Evolutionary conservation across 2,797 vertebrate species (phyloP), one percentile per base, ranked within the genome.

Genomic region (Macrochelys suwanniensis): DNA sequence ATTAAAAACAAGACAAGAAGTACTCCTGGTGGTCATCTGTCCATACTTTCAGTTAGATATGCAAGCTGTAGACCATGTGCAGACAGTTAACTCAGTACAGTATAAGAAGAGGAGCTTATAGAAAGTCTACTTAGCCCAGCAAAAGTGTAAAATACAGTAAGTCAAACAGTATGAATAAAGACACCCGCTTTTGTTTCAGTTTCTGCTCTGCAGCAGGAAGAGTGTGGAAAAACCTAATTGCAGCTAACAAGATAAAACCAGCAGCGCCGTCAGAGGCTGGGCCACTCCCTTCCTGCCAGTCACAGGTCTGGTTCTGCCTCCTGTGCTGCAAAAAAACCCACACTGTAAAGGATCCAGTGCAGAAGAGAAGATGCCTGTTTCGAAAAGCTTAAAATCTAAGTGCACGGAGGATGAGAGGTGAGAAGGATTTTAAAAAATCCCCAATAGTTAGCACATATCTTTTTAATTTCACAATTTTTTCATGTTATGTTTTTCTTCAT

Each of bases 91-190:
- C 13, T 85, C 71, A 94, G 82, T 15, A 8, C 71, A 94, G 82
- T 15, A 8, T 3, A 45, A 45, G 26, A 45, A 45, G 26, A 87
- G 26, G 84, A 78, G 51, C 94, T 79, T 89, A 87, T 45, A 56
- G n/a, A 33, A 0, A 7, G 84, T 50, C 68, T 84, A 84, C 51
- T 81, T 54, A 90, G 87, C 77, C 37, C 84, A 80, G 89, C 42
- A 85, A 23, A 23, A 84, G 53, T 87, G 49, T 95, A 93, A 92
- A 79, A 95, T 89, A 92, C 47, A 88, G 59, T 53, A 91, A 90
- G 83, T 84, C 68, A 95, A 94, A n/a, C 42, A 89, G 88, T 11
- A 74, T 76, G 87, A 90, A 92, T 37, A 79, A 81, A 93, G 84
- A 85, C 49, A n/a, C 33, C 37, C 45, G 6, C 49, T 91, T 54